Base-by-base conservation (phyloP, 2,113 vertebrate genomes). In the Delphinus delphis region DNA sequence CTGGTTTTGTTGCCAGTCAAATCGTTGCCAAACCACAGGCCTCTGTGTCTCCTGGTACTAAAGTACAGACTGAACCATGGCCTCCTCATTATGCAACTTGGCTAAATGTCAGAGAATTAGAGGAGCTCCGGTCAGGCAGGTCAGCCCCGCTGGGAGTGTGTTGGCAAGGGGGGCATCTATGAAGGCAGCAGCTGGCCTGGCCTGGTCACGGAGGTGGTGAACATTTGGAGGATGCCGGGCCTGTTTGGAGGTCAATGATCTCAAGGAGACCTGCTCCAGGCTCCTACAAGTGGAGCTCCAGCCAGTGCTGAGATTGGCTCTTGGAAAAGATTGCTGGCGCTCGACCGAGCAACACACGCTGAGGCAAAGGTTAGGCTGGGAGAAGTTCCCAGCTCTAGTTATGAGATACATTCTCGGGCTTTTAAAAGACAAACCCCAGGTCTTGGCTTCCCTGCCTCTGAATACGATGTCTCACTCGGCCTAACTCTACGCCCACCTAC, bases 281-380 rank as follows among this genome's bases (percentile, higher is more conserved):
- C 81, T 73, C 73, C 77, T 76, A 60, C 62, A 84, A 88, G n/a
- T 44, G 21, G 81, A 58, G 31, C 50, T 81, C 76, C 92, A 91
- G 71, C 88, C 70, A 26, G 36, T 9, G 9, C 53, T 87, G 58
- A 95, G 44, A 26, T 36, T 4, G 9, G 47, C 38, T 93, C 77
- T 96, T 80, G 83, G 89, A 93, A 89, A 93, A 96, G 21, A 74
- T 86, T 67, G 18, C 33, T 95, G 81, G 83, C 91, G 44, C n/a
- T 28, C 71, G 58, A 50, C 2, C 25, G n/a, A 36, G 47, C 50
- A 58, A 20, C n/a, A 21, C 25, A 28, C 0, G 36, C 65, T 74
- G 44, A 93, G 33, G 83, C 92, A 73, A 87, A 97, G 26, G 31
- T 67, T 74, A 93, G 44, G n/a, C 84, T 28, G 13, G 63, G 68